Conservation (phyloP, 1,140 invertebrate genomes). For the Coenobita brevimanus region DNA sequence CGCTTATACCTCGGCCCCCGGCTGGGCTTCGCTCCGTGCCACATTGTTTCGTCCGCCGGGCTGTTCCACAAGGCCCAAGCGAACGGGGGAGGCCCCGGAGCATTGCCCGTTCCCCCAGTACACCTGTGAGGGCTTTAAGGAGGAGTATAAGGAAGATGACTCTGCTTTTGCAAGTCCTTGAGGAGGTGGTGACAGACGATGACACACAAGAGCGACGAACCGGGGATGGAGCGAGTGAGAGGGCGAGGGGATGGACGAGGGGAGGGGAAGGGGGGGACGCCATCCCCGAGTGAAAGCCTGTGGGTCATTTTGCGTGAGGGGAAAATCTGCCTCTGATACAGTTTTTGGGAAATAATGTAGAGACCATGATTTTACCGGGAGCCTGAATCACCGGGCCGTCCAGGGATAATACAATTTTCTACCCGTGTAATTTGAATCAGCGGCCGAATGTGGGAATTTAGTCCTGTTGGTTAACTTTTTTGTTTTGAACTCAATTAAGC, state of each 20-base stretch:
- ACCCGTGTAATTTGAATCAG: slow-evolving; percentile 65
- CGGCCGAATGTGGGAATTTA: slow-evolving; percentile 60
- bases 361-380: slow-evolving; percentile 59
- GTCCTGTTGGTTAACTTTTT: slow-evolving; percentile 52
- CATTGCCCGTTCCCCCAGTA: too few species aligned
- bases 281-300: slow-evolving; percentile 18
- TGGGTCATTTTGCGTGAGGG: slow-evolving; percentile 42
- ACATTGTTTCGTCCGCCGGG: not conserved
- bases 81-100: too few species aligned
- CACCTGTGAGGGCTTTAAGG: too few species aligned
- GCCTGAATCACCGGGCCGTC: slow-evolving; percentile 35
- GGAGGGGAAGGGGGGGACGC: not conserved
- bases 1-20: slow-evolving; percentile 30
- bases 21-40: slow-evolving; percentile 18
- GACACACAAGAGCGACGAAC: too few species aligned
- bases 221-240: not conserved
- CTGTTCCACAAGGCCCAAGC: too few species aligned
- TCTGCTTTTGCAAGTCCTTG: too few species aligned
- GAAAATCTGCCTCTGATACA: slow-evolving; percentile 64
- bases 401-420: slow-evolving; percentile 63
- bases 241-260: not conserved
- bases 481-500: slow-evolving; percentile 55
- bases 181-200: too few species aligned
- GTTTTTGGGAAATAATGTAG: slow-evolving; percentile 52
- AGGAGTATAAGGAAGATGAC: too few species aligned